phyloP scores from a whole-genome alignment of 1,140 invertebrate genomes.

The Pogonomyrmex barbatus region DNA sequence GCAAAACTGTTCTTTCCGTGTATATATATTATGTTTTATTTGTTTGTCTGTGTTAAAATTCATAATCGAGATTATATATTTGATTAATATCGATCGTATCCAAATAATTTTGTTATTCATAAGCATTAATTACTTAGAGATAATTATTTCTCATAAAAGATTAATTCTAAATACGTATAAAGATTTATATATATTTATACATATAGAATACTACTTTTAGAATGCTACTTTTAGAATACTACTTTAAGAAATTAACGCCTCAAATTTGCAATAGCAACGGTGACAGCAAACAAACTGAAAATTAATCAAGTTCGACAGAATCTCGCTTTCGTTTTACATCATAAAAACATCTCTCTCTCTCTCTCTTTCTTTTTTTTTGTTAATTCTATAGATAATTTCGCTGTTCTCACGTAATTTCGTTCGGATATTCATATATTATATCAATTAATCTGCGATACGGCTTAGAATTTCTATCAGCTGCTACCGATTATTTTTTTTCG shows the following conservation, averaged over 20 bases:
- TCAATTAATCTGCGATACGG: not conserved
- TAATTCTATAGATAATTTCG: not conserved
- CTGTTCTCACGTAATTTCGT: not conserved
- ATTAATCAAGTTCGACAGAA: not conserved
- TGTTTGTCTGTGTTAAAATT: too few species aligned
- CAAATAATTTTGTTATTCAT: too few species aligned
- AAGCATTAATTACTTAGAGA: too few species aligned
- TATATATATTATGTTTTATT: too few species aligned
- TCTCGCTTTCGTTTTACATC: not conserved
- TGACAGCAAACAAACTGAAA: not conserved
- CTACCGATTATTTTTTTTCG: constrained; percentile 28
- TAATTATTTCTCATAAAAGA: too few species aligned
- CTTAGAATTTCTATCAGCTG: not conserved
- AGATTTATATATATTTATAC: too few species aligned
- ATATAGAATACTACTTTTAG: too few species aligned
- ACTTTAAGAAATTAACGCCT: not conserved
- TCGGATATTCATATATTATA: constrained; percentile 12
- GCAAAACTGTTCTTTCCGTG: too few species aligned
- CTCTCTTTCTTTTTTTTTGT: not conserved
- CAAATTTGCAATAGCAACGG: not conserved
- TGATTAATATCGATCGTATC: too few species aligned
- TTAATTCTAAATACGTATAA: too few species aligned
- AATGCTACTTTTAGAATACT: not conserved
- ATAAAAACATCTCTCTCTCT: not conserved
- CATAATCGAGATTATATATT: too few species aligned